Percentiles rank a stretch among this genome's conserved stretches.
These are phyloP conservation scores for Telenomus remus DNA, from an alignment of 1,140 invertebrate genomes.

Conservation along the genomic window DNA sequence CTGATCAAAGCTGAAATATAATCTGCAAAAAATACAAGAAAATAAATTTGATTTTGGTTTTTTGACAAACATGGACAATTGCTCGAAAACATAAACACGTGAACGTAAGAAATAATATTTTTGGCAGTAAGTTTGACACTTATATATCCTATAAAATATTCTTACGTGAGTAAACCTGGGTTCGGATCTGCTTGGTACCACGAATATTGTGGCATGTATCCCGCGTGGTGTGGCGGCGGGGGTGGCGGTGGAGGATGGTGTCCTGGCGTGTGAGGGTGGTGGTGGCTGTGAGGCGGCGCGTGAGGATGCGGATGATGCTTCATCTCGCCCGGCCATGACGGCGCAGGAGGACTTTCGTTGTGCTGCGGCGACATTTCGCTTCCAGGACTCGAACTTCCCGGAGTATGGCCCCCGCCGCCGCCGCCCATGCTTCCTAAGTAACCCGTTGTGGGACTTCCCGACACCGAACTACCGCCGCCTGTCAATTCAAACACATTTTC, in stretches of 20 bases:
- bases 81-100: no score
- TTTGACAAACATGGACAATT: no score
- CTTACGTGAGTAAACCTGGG: slow-evolving; percentile 84
- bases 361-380: slow-evolving; percentile 78
- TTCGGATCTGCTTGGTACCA: slow-evolving; percentile 85
- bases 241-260: slow-evolving; percentile 77
- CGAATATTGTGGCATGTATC: slow-evolving; percentile 84
- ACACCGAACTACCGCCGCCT: slow-evolving; percentile 73
- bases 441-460: slow-evolving; percentile 72
- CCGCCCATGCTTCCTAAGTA: slow-evolving; percentile 75
- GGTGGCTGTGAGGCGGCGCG: slow-evolving; percentile 77
- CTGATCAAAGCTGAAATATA: no score
- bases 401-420: slow-evolving; percentile 75
- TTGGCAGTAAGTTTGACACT: slow-evolving; percentile 23
- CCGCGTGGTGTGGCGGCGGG: slow-evolving; percentile 73
- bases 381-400: slow-evolving; percentile 77
- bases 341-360: slow-evolving; percentile 78
- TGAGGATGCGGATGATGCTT: slow-evolving; percentile 79
- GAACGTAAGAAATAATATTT: slow-evolving; percentile 1
- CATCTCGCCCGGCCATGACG: slow-evolving; percentile 82
- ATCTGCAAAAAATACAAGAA: no score
- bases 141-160: slow-evolving; percentile 61
- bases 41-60: no score
- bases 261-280: slow-evolving; percentile 78
- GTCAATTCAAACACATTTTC: slow-evolving; percentile 34